Evolutionary conservation across 2,113 vertebrate genomes (phyloP).

Genomic region (Condylura cristata): DNA sequence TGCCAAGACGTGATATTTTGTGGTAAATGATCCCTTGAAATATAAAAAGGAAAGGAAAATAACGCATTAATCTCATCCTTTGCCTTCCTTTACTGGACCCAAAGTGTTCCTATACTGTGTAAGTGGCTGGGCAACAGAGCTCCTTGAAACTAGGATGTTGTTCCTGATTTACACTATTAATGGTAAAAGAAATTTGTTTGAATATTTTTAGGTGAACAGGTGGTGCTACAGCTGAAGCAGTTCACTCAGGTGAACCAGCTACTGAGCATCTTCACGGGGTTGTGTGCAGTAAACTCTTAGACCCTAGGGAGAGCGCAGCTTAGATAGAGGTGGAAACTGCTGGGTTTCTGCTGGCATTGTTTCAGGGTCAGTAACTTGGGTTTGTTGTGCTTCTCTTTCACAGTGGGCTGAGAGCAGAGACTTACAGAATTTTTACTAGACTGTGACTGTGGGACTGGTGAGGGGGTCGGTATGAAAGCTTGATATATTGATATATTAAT

Average conservation of each 20-base stretch:
- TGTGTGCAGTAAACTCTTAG: background rate
- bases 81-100: background rate
- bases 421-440: background rate
- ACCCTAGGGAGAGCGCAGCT: background rate
- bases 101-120: background rate
- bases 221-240: background rate
- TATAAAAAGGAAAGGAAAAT: slow-evolving; percentile 16
- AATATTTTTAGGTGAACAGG: slow-evolving; percentile 31
- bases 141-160: background rate
- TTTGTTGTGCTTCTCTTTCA: background rate
- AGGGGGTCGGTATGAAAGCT: background rate
- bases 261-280: background rate
- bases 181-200: slow-evolving; percentile 7
- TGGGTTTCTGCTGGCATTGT: background rate
- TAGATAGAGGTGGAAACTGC: background rate
- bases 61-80: background rate
- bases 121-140: background rate
- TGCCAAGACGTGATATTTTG: background rate
- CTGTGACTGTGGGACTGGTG: background rate
- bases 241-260: background rate
- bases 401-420: background rate
- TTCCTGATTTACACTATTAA: slow-evolving; percentile 6
- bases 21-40: background rate
- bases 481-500: background rate
- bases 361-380: background rate